A percentile compares a stretch with the other conserved stretches of the same genome.
Conservation (phyloP, 1,140 invertebrate genomes). For the Drosophila nigrodunni region DNA sequence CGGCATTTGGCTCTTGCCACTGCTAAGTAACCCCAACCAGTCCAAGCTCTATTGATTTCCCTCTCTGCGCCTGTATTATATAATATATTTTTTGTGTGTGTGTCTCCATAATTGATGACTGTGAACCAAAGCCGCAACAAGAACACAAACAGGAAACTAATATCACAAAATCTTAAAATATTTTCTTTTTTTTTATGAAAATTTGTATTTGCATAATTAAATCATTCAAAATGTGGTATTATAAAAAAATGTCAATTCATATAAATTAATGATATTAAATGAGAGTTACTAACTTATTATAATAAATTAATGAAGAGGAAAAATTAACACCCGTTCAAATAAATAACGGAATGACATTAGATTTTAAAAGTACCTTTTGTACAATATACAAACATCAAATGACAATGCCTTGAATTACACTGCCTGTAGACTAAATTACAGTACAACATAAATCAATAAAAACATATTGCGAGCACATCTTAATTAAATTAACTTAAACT, state of each 20-base stretch:
- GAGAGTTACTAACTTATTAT: background rate
- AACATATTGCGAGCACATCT: no score
- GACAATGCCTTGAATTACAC: no score
- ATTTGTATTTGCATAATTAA: slow-evolving; percentile 42
- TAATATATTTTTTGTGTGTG: slow-evolving; percentile 20
- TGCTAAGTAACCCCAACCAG: slow-evolving; percentile 4
- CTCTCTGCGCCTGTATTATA: slow-evolving; percentile 8
- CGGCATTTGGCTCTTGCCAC: slow-evolving; percentile 56
- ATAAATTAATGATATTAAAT: background rate
- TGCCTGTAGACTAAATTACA: no score
- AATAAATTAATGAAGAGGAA: no score
- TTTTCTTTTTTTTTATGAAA: slow-evolving; percentile 39
- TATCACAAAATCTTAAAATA: slow-evolving; percentile 67
- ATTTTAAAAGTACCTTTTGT: no score
- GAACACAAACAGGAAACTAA: slow-evolving; percentile 52
- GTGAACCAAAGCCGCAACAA: slow-evolving; percentile 54
- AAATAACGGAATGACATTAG: no score
- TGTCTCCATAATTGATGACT: slow-evolving; percentile 75
- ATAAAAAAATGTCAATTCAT: slow-evolving; percentile 16
- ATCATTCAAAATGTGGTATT: slow-evolving; percentile 30
- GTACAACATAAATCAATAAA: no score
- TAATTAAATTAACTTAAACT: no score
- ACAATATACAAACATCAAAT: no score
- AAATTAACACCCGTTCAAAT: no score
- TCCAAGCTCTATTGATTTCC: background rate